Percentiles rank a stretch among this genome's conserved stretches.
Evolutionary conservation across 1,140 invertebrate species (phyloP).

Genomic region (Habropoda laboriosa): DNA sequence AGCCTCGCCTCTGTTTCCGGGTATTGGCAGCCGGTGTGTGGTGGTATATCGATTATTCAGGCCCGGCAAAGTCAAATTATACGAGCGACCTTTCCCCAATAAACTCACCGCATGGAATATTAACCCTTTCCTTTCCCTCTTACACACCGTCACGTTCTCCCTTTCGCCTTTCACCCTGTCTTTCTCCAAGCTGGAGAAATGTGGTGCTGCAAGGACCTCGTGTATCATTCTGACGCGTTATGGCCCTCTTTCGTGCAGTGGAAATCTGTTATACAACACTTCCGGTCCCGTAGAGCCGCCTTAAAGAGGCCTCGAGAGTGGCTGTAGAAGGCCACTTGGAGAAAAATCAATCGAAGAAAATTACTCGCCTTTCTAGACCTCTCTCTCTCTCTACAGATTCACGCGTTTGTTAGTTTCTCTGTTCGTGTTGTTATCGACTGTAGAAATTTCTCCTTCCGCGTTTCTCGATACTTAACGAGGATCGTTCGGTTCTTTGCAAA

Average conservation of each 20-base stretch:
- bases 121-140: conserved; percentile 38
- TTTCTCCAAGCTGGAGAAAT: neutral
- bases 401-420: neutral
- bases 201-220: conserved; percentile 14
- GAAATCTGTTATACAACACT: conserved; percentile 42
- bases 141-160: neutral
- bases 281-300: conserved; percentile 10
- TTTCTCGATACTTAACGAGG: neutral
- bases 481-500: no score
- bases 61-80: conserved; percentile 73
- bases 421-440: neutral
- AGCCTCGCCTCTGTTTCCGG: conserved; percentile 73
- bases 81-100: conserved; percentile 68
- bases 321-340: neutral
- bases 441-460: neutral
- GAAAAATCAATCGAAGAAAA: conserved; percentile 21
- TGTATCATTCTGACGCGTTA: conserved; percentile 51
- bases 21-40: conserved; percentile 44
- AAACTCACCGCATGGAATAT: conserved; percentile 56
- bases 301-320: conserved; percentile 8
- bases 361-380: neutral
- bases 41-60: conserved; percentile 77
- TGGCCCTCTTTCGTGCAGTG: conserved; percentile 36
- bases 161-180: neutral
- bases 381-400: no score